Evolutionary conservation across 2,113 vertebrate genomes (phyloP).

Genomic region (Odontesthes bonariensis): DNA sequence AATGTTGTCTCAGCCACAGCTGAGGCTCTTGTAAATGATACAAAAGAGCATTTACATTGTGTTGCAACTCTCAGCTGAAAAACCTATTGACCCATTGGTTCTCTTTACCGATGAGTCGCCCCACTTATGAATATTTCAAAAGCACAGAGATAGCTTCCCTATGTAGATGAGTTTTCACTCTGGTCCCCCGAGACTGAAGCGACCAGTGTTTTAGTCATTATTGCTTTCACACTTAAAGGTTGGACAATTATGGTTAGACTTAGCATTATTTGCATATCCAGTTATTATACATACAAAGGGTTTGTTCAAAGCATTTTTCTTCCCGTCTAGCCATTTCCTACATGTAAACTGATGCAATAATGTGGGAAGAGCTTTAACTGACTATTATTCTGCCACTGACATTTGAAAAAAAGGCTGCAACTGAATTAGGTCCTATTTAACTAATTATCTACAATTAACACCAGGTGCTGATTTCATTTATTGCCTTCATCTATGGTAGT

Average conservation of each 20-base stretch:
- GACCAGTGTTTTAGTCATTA: constrained; percentile 7
- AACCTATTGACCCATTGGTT: constrained; percentile 28
- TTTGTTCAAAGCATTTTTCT: constrained; percentile 10
- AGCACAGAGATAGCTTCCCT: constrained; percentile 48
- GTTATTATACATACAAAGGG: background rate
- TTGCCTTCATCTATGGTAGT: no score
- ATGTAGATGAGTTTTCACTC: constrained; percentile 53
- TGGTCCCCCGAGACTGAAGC: constrained; percentile 16
- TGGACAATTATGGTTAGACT: constrained; percentile 2
- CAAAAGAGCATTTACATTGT: constrained; percentile 37
- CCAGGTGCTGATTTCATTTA: no score
- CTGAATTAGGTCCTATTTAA: background rate
- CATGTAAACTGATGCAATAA: background rate
- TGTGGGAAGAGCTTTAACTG: background rate
- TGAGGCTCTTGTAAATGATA: background rate
- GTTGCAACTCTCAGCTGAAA: constrained; percentile 39
- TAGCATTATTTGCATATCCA: background rate
- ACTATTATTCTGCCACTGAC: background rate
- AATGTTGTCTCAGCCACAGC: constrained; percentile 22
- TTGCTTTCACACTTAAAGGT: background rate
- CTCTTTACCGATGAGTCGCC: constrained; percentile 55
- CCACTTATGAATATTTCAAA: constrained; percentile 72
- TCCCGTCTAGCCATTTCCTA: background rate
- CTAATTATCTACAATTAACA: no score
- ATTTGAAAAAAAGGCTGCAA: background rate